Percentiles rank a stretch among this genome's conserved stretches.
phyloP scores from a whole-genome alignment of 2,888 invertebrate genomes.

The Melinaea marsaeus region DNA sequence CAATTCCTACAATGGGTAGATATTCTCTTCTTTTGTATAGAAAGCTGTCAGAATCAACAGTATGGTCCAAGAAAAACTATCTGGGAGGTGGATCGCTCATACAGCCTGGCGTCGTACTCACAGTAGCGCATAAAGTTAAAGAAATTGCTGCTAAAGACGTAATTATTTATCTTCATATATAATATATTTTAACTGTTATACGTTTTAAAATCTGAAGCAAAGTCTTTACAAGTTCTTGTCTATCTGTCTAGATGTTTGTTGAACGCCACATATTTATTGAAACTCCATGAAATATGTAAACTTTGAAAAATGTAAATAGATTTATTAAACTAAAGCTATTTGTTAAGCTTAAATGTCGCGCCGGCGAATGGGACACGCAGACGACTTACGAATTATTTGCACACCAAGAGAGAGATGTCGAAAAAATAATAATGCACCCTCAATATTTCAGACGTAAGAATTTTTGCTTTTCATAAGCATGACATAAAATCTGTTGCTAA shows the following conservation, averaged over 20 bases:
- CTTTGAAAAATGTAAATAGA: not conserved
- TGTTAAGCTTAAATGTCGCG: conserved; percentile 47
- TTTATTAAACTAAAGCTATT: not conserved
- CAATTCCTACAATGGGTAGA: too few species aligned
- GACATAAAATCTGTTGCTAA: not conserved
- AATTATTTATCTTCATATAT: not conserved
- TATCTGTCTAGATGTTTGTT: too few species aligned
- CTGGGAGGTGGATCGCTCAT: conserved; percentile 25
- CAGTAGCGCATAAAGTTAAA: conserved; percentile 22
- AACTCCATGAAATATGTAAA: too few species aligned
- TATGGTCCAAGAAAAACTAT: conserved; percentile 11
- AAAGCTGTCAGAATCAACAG: too few species aligned
- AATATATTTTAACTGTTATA: too few species aligned
- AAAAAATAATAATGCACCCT: conserved; percentile 75
- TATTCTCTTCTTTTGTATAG: too few species aligned
- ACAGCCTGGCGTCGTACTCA: conserved; percentile 23
- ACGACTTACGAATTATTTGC: conserved; percentile 78
- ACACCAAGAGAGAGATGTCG: conserved; percentile 80
- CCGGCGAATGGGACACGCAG: conserved; percentile 85
- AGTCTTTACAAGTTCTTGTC: too few species aligned
- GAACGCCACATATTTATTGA: too few species aligned
- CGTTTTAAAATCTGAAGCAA: too few species aligned
- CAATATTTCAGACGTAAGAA: conserved; percentile 50
- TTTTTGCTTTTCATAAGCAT: not conserved
- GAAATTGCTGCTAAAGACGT: conserved; percentile 4